Base-by-base conservation (phyloP, 2,888 invertebrate genomes). In the Machimus atricapillus region DNA sequence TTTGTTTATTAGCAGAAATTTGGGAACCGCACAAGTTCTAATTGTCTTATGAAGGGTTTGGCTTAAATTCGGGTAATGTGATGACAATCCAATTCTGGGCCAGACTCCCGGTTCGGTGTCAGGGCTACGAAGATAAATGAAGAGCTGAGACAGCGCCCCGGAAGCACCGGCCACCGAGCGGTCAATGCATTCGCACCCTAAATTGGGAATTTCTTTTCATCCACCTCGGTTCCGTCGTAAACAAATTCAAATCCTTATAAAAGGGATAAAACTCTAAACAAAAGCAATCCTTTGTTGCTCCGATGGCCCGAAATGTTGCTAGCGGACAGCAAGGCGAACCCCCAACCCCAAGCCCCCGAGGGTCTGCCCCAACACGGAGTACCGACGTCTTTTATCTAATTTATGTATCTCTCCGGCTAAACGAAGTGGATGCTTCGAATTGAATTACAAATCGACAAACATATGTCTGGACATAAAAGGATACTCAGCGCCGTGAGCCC, bases 371-470 rank as follows among this genome's bases (percentile, higher is more conserved):
- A 83, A 73, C 74, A 74, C 40, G 74, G 74, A 66, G 46, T 46
- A 74, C 85, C 85, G 74, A 76, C 52, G 56, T 77, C 76, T 58
- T 86, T 79, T 79, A 86, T 86, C 78, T 86, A 86, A 79, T 78
- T 79, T 86, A 78, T 86, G 78, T 86, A 79, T 86, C 78, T 79
- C 43, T 66, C 77, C n/a, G 40, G 58, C 56, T 86, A 86, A 86
- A 85, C 58, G 78, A 86, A 86, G 78, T 86, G 78, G 77, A 86
- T 86, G 78, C 78, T 66, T 78, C 83, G 77, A 87, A 88, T 88
- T 86, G 88, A 88, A 88, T 88, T 88, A 88, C 88, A 88, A 88
- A 88, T 88, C 83, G 85, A 87, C 85, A 81, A 88, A 86, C 86
- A 86, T 87, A 88, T 87, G 85, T 88, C 85, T 85, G 86, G 27